phyloP scores from a whole-genome alignment of 2,797 vertebrate genomes.

The Thaleichthys pacificus region DNA sequence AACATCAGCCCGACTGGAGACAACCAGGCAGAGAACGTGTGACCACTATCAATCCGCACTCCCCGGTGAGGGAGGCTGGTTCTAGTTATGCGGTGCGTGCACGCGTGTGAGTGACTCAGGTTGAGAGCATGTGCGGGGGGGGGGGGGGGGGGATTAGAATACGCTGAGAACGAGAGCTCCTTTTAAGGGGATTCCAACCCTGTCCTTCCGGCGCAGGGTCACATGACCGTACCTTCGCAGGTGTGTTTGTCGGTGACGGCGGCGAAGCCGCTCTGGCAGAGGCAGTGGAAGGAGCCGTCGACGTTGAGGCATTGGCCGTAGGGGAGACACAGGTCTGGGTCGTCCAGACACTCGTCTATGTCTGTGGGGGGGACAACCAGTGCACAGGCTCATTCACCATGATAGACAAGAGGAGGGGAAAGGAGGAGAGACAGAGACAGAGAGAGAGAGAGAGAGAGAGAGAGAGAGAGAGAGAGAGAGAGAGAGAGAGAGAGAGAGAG shows the following conservation, averaged over 20 bases:
- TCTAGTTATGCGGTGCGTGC: too few relatives aligned
- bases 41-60: too few relatives aligned
- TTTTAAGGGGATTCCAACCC: too few relatives aligned
- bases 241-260: constrained; percentile 71
- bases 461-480: background rate
- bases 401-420: constrained; percentile 3
- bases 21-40: too few relatives aligned
- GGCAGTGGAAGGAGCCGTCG: constrained; percentile 84
- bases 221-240: constrained; percentile 82
- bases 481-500: too few relatives aligned
- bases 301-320: constrained; percentile 89
- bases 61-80: too few relatives aligned
- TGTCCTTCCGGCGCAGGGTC: too few relatives aligned
- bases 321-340: constrained; percentile 79
- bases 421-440: background rate
- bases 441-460: background rate
- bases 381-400: background rate
- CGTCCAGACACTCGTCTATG: constrained; percentile 87
- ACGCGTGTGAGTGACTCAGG: too few relatives aligned
- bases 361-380: constrained; percentile 70
- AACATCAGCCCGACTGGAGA: too few relatives aligned
- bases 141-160: too few relatives aligned
- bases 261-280: constrained; percentile 87
- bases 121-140: too few relatives aligned
- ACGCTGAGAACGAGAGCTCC: constrained; percentile 15